Evolutionary conservation across 2,888 invertebrate genomes (phyloP).

Genomic region (Alloplasta piceator): DNA sequence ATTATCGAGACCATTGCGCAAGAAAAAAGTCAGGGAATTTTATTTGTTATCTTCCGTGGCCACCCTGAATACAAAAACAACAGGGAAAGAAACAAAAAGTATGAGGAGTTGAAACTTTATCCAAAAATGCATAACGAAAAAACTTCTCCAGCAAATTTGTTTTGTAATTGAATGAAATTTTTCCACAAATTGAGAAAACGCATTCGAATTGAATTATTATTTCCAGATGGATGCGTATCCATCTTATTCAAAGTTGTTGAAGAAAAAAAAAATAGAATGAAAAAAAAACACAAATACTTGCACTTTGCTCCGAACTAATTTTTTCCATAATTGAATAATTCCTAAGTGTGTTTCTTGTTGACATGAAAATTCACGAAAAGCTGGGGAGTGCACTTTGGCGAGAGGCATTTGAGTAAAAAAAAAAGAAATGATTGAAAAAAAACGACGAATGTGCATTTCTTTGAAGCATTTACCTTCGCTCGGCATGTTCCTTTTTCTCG

Average conservation of each 20-base stretch:
- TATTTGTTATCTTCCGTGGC: no score
- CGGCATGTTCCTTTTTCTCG: constrained; percentile 32
- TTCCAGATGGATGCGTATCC: constrained; percentile 9
- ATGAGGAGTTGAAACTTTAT: no score
- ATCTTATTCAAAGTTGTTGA: no score
- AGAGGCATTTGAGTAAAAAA: constrained; percentile 34
- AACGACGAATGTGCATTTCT: constrained; percentile 47
- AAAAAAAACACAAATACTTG: not conserved
- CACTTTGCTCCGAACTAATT: no score
- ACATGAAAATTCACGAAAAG: constrained; percentile 38
- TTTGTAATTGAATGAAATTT: constrained; percentile 35
- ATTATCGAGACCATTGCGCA: no score
- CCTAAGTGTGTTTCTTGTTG: no score
- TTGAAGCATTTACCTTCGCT: constrained; percentile 29
- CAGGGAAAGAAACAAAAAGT: no score
- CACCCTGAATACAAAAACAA: no score
- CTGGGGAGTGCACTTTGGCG: constrained; percentile 23
- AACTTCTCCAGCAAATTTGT: constrained; percentile 12
- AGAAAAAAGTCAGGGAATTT: no score
- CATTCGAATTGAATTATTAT: constrained; percentile 16
- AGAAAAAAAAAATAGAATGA: constrained; percentile 1
- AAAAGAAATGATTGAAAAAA: constrained; percentile 34
- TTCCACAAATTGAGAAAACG: constrained; percentile 16
- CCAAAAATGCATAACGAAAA: no score
- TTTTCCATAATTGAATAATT: no score